phyloP scores from a whole-genome alignment of 2,113 vertebrate genomes.

The Pseudorasbora parva region DNA sequence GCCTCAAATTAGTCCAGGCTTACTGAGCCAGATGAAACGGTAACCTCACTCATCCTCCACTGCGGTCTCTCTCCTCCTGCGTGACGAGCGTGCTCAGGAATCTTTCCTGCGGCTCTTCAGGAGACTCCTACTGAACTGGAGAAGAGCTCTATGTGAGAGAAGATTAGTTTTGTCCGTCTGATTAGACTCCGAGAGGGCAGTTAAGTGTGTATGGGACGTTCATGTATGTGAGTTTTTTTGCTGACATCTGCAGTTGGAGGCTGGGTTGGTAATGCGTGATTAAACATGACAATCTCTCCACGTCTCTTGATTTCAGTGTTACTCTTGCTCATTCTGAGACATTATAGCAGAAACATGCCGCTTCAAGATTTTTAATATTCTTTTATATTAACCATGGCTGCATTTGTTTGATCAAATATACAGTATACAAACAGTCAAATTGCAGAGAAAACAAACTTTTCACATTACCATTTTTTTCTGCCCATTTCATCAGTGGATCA shows the following conservation, averaged over 20 bases:
- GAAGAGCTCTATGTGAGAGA: slow-evolving; percentile 13
- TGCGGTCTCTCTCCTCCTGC: slow-evolving; percentile 28
- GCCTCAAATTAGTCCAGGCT: slow-evolving; percentile 66
- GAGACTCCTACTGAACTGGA: slow-evolving; percentile 23
- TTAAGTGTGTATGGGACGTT: background rate
- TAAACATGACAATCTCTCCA: background rate
- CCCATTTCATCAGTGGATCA: background rate
- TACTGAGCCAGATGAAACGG: slow-evolving; percentile 51
- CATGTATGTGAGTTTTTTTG: background rate
- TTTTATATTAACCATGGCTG: background rate
- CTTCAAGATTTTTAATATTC: background rate
- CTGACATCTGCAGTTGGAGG: background rate
- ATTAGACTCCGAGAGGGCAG: slow-evolving; percentile 26
- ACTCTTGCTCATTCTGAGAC: background rate
- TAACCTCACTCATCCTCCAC: slow-evolving; percentile 37
- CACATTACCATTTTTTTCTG: background rate
- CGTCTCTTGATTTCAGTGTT: background rate
- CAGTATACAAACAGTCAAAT: background rate
- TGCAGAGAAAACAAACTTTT: too few relatives aligned
- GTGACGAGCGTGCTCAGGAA: slow-evolving; percentile 49
- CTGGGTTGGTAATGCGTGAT: background rate
- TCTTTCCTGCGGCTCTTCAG: slow-evolving; percentile 14
- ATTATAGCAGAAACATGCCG: background rate
- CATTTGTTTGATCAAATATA: background rate
- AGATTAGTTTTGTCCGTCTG: slow-evolving; percentile 21